Base-by-base conservation (phyloP, 92 coral and sea anemone genomes). In the Nematostella vectensis region DNA sequence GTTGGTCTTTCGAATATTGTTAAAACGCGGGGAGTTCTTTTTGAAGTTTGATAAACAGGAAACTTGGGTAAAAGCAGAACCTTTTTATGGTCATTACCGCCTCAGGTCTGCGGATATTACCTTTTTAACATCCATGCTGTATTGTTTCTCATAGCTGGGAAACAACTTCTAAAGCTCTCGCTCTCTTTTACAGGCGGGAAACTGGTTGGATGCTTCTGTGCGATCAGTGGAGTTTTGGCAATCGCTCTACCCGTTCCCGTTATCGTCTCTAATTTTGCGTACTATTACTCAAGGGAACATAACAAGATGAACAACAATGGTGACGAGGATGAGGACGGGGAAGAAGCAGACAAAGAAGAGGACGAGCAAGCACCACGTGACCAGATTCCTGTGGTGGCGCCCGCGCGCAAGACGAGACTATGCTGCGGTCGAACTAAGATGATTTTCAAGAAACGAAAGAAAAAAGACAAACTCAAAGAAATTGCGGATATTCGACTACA, bases 241-340 rank as follows among this genome's bases (percentile, higher is more conserved):
- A 85, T 85, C 27, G 95, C 95, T 24, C 69, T 85, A 1, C 95
- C 95, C 16, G 95, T 85, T 0, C 95, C 95, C 0, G 95, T 85
- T 2, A 85, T 85, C 31, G 95, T 85, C 43, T 85, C 95, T 22
- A 85, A 85, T 60, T 85, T 85, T 54, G 84, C 95, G 31, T 85
- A 80, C 62, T 85, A 85, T 54, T 85, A 85, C 59, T 85, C 95
- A 9, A 72, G 75, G 73, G 95, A 85, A 59, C 82, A 79, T 28
- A 78, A 68, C 42, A 39, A 77, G 50, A 80, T 69, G 27, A 50
- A 70, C 45, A 70, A 61, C 21, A 54, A 40, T 18, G 72, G 38
- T 23, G 66, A 58, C 25, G 71, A 73, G 6, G 66, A 70, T 6
- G 79, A 72, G 25, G 70, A 57, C 3, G 64, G 33, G 2, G 69